phyloP scores from a whole-genome alignment of 1,140 invertebrate species.

The Amphibalanus amphitrite region DNA sequence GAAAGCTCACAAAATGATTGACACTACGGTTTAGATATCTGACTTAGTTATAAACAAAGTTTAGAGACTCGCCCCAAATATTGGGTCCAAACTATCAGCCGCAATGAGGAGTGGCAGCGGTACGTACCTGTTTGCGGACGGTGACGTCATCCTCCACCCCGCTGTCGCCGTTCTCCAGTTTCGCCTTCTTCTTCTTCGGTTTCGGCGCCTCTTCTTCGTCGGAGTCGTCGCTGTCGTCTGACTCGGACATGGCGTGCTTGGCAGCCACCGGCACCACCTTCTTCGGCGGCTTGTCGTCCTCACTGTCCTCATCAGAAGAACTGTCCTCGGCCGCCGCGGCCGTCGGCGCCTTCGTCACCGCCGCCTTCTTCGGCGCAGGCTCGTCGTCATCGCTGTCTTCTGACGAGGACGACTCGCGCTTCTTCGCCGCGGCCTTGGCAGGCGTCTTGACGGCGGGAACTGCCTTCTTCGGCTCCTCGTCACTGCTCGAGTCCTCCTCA shows the following conservation, averaged over 20 bases:
- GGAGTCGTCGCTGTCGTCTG: conserved; percentile 2
- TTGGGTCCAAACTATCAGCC: no score
- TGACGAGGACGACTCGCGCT: conserved; percentile 7
- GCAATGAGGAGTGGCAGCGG: no score
- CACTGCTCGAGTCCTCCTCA: conserved; percentile 17
- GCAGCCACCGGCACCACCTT: not conserved
- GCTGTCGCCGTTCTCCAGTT: conserved; percentile 7
- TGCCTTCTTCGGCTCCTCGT: conserved; percentile 11
- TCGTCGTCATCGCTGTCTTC: conserved; percentile 7
- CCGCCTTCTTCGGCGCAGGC: conserved; percentile 13
- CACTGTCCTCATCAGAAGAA: conserved; percentile 14
- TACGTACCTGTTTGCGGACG: not conserved
- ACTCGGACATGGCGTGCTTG: not conserved
- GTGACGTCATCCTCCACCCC: conserved; percentile 7
- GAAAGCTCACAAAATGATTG: no score
- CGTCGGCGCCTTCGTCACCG: conserved; percentile 6
- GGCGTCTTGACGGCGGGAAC: conserved; percentile 6
- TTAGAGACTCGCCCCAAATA: no score
- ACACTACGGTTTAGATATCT: no score
- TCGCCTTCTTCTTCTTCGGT: conserved; percentile 4
- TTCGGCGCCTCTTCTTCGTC: conserved; percentile 8
- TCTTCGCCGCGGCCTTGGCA: conserved; percentile 1
- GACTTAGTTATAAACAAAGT: no score
- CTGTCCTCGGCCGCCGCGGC: conserved; percentile 9
- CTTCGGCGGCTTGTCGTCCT: conserved; percentile 7